These are phyloP conservation scores for Epinephelus lanceolatus DNA, from an alignment of 2,113 vertebrate genomes.

Conservation along the genomic window DNA sequence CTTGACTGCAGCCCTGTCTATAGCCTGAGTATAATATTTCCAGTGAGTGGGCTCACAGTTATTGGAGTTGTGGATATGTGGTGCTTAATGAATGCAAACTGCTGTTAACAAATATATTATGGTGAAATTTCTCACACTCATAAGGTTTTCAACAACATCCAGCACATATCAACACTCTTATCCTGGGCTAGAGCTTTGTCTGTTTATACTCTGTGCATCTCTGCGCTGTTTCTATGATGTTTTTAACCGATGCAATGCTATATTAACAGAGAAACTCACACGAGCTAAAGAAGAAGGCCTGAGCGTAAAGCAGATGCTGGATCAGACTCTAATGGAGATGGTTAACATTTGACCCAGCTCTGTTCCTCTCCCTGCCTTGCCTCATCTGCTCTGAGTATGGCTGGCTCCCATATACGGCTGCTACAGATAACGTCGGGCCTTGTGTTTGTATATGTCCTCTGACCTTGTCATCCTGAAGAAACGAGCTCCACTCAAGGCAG, in stretches of 20 bases:
- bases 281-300: constrained; percentile 74
- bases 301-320: constrained; percentile 75
- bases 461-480: constrained; percentile 31
- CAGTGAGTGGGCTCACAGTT: not conserved
- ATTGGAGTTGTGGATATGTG: not conserved
- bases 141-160: constrained; percentile 29
- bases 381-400: constrained; percentile 49
- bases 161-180: constrained; percentile 25
- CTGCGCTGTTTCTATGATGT: constrained; percentile 17
- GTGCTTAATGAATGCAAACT: constrained; percentile 3
- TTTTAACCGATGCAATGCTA: constrained; percentile 68
- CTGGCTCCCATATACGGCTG: constrained; percentile 42
- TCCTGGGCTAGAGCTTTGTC: constrained; percentile 28
- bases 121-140: not conserved
- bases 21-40: constrained; percentile 23
- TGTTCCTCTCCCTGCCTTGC: constrained; percentile 36
- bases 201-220: constrained; percentile 36
- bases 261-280: constrained; percentile 82
- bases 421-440: constrained; percentile 28
- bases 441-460: constrained; percentile 25
- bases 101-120: not conserved
- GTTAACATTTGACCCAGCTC: constrained; percentile 72
- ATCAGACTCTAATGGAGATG: constrained; percentile 79
- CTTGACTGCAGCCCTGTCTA: constrained; percentile 51
- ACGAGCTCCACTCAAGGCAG: constrained; percentile 38